phyloP scores from a whole-genome alignment of 2,113 vertebrate species.

The Glareola pratincola region DNA sequence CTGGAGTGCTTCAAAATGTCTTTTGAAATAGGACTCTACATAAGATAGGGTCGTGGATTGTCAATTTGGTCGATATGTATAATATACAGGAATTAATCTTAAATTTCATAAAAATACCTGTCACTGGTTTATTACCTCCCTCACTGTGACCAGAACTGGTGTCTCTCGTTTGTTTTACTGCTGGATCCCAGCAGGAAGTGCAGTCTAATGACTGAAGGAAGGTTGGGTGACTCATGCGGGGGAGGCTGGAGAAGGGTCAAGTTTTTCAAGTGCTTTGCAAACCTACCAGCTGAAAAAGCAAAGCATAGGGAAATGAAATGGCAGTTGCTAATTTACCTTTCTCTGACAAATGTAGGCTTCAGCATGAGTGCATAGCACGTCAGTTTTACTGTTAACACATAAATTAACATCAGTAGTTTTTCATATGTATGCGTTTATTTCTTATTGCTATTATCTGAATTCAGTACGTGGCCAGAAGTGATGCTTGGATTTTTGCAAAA shows the following conservation, averaged over 20 bases:
- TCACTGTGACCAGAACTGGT: constrained; percentile 24
- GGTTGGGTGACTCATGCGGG: constrained; percentile 66
- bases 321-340: constrained; percentile 49
- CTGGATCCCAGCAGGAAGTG: constrained; percentile 61
- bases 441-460: not conserved
- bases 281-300: constrained; percentile 64
- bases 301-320: not conserved
- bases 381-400: not conserved
- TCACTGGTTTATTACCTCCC: constrained; percentile 23
- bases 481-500: not conserved
- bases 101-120: constrained; percentile 37
- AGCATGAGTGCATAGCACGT: not conserved
- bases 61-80: not conserved
- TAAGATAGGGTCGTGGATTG: not conserved
- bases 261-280: constrained; percentile 63
- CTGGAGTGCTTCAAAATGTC: not conserved
- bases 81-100: constrained; percentile 26
- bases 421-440: not conserved
- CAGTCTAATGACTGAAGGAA: constrained; percentile 61
- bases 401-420: not conserved
- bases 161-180: constrained; percentile 58
- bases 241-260: constrained; percentile 69
- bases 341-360: constrained; percentile 19
- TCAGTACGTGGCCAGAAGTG: not conserved
- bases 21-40: not conserved